Conservation (phyloP, 2,797 vertebrate genomes). For the Poecilia gillii region DNA sequence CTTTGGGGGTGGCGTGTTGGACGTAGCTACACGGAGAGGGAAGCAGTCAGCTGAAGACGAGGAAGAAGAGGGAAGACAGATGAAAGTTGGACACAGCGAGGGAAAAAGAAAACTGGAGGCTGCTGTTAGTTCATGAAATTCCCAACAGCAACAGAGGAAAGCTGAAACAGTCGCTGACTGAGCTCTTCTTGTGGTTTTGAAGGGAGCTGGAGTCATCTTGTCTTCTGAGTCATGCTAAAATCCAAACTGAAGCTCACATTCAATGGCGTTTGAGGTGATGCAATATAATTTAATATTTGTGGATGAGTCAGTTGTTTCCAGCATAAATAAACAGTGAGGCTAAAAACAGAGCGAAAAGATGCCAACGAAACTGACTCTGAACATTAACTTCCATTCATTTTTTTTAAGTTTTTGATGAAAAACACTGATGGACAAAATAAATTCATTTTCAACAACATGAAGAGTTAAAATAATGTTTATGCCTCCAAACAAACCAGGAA, state of each 20-base stretch:
- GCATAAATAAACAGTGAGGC: not conserved
- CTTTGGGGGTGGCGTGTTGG: conserved; percentile 54
- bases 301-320: conserved; percentile 7
- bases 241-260: not conserved
- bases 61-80: conserved; percentile 11
- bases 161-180: conserved; percentile 18
- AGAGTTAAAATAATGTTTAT: not conserved
- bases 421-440: not conserved
- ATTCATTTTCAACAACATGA: not conserved
- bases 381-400: not conserved
- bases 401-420: not conserved
- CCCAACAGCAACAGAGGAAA: conserved; percentile 43
- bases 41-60: conserved; percentile 25
- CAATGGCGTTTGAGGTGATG: not conserved
- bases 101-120: conserved; percentile 51
- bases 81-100: conserved; percentile 45
- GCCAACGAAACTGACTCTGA: not conserved
- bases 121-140: conserved; percentile 68
- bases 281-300: not conserved
- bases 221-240: conserved; percentile 21
- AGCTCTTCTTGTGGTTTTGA: conserved; percentile 54
- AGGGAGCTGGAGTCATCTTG: conserved; percentile 24
- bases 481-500: not conserved
- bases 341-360: not conserved
- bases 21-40: conserved; percentile 26